These are phyloP conservation scores for Corydoras maculifer DNA, from an alignment of 2,113 vertebrate genomes.

Conservation along the genomic window DNA sequence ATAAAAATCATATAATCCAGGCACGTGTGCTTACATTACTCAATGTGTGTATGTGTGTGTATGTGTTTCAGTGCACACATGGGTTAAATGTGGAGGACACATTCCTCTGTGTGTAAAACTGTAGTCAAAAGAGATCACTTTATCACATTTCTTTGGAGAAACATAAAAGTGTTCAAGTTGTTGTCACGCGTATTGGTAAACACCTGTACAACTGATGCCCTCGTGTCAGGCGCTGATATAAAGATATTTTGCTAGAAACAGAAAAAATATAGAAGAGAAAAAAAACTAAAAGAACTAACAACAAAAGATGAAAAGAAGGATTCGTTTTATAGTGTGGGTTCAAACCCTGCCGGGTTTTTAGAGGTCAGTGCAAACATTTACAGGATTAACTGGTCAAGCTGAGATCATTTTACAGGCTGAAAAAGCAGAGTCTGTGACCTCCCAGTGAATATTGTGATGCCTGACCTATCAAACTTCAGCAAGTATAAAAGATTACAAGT, in stretches of 20 bases:
- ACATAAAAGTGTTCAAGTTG: too few species aligned
- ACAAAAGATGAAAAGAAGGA: constrained; percentile 2
- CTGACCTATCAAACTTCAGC: neutral
- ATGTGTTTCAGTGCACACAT: too few species aligned
- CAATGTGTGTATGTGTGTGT: too few species aligned
- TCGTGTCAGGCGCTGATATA: too few species aligned
- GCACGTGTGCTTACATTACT: too few species aligned
- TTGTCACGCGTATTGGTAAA: too few species aligned
- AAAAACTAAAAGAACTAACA: neutral
- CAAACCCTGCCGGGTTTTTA: neutral
- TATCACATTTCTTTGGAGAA: too few species aligned
- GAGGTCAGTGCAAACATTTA: neutral
- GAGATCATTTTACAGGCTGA: neutral
- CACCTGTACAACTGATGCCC: too few species aligned
- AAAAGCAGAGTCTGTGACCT: neutral
- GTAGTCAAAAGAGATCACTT: too few species aligned
- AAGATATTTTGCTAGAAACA: neutral
- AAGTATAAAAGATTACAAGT: neutral
- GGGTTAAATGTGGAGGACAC: too few species aligned
- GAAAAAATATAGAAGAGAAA: neutral
- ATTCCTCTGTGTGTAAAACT: too few species aligned
- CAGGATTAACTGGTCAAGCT: neutral
- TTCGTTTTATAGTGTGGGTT: neutral
- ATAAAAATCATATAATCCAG: too few species aligned
- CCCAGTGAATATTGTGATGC: neutral